Percentiles rank a stretch among this genome's conserved stretches.
Evolutionary conservation across 2,797 vertebrate species (phyloP).

Genomic region (Dipus sagitta): DNA sequence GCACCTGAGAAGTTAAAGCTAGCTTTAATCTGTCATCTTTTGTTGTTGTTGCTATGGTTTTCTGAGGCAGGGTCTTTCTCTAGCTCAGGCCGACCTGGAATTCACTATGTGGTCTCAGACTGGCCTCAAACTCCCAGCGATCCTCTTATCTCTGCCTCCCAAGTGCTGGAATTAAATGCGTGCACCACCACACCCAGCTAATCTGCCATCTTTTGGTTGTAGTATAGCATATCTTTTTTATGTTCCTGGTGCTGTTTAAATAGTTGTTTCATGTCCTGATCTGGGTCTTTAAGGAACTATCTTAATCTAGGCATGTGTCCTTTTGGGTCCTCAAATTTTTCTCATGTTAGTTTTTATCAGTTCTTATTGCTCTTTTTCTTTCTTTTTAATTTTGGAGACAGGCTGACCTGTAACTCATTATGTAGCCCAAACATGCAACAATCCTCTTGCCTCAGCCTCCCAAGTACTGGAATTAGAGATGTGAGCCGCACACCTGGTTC

Average conservation of each 20-base stretch:
- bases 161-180: too few relatives aligned
- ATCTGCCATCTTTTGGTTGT: too few relatives aligned
- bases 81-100: too few relatives aligned
- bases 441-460: background rate
- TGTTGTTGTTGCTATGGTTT: background rate
- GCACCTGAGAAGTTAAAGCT: background rate
- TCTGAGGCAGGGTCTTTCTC: too few relatives aligned
- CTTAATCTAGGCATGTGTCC: background rate
- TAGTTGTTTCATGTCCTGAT: background rate
- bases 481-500: background rate
- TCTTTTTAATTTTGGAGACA: background rate
- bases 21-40: background rate
- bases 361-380: background rate
- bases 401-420: background rate
- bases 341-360: constrained; percentile 8
- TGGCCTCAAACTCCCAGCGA: too few relatives aligned
- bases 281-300: background rate
- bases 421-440: background rate
- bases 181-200: too few relatives aligned
- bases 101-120: too few relatives aligned
- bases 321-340: background rate
- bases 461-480: background rate
- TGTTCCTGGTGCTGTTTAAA: background rate
- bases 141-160: too few relatives aligned
- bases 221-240: too few relatives aligned